Percentiles rank a stretch among this genome's conserved stretches.
These are phyloP conservation scores for Nettapus auritus DNA, from an alignment of 2,113 vertebrate genomes.

Conservation along the genomic window DNA sequence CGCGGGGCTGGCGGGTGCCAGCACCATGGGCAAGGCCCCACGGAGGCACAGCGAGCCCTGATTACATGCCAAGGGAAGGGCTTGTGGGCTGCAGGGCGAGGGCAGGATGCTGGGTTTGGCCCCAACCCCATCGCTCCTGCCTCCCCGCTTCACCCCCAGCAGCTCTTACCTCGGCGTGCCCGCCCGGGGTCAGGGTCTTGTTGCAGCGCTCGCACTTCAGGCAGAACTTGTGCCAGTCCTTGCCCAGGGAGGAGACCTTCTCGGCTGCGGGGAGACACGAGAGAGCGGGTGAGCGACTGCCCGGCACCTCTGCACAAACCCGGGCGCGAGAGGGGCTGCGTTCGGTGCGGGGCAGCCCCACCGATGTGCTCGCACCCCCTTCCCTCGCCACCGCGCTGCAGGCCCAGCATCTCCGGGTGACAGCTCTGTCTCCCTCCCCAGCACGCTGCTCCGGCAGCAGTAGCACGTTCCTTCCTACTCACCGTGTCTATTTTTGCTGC, in stretches of 20 bases:
- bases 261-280: neutral
- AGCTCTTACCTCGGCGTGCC: slow-evolving; percentile 88
- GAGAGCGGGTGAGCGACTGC: neutral
- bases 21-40: too few relatives aligned
- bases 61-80: too few relatives aligned
- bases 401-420: neutral
- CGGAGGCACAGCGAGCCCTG: too few relatives aligned
- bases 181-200: slow-evolving; percentile 90
- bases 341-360: neutral
- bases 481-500: slow-evolving; percentile 3
- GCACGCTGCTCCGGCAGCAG: neutral
- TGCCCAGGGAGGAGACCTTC: slow-evolving; percentile 90
- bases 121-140: neutral
- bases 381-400: rapidly evolving
- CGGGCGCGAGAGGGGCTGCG: rapidly evolving
- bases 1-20: too few relatives aligned
- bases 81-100: too few relatives aligned
- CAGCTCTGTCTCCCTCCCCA: neutral
- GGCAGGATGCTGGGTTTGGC: too few relatives aligned
- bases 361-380: too few relatives aligned
- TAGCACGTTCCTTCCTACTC: neutral
- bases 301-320: neutral
- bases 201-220: slow-evolving; percentile 93
- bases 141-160: too few relatives aligned
- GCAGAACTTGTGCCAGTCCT: slow-evolving; percentile 97